Evolutionary conservation across 2,888 invertebrate species (phyloP).

Genomic region (Callyntrura sp.): DNA sequence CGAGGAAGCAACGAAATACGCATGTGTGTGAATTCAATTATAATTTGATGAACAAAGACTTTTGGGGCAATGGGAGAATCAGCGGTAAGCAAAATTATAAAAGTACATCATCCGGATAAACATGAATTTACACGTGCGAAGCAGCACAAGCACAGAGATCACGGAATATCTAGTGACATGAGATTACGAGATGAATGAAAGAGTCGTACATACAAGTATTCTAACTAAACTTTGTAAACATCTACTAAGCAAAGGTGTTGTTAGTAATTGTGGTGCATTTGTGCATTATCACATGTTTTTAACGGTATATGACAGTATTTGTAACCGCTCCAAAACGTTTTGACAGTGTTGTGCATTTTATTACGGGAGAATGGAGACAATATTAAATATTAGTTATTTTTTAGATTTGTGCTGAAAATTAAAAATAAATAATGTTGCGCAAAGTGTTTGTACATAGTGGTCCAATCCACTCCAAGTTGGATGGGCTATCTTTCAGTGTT

Average conservation of each 20-base stretch:
- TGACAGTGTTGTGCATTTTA: no score
- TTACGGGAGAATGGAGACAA: no score
- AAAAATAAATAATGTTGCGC: conserved; percentile 74
- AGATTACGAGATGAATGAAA: background rate
- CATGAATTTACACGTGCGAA: conserved; percentile 1
- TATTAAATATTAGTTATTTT: no score
- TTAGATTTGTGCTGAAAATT: no score
- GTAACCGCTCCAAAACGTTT: background rate
- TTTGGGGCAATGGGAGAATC: conserved; percentile 1
- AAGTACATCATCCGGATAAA: conserved; percentile 49
- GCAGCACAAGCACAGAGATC: no score
- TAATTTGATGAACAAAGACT: conserved; percentile 38
- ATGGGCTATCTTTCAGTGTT: conserved; percentile 88
- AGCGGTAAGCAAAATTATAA: background rate
- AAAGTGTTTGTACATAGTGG: conserved; percentile 77
- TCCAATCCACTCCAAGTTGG: conserved; percentile 76
- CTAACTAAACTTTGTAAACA: no score
- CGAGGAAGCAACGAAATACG: no score
- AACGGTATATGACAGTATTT: conserved; percentile 3
- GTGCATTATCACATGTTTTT: background rate
- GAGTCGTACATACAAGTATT: background rate
- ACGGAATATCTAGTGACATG: background rate
- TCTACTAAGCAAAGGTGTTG: no score
- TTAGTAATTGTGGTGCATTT: no score
- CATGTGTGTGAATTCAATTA: no score